Base-by-base conservation (phyloP, 1,140 invertebrate genomes). In the Teleopsis dalmanni region DNA sequence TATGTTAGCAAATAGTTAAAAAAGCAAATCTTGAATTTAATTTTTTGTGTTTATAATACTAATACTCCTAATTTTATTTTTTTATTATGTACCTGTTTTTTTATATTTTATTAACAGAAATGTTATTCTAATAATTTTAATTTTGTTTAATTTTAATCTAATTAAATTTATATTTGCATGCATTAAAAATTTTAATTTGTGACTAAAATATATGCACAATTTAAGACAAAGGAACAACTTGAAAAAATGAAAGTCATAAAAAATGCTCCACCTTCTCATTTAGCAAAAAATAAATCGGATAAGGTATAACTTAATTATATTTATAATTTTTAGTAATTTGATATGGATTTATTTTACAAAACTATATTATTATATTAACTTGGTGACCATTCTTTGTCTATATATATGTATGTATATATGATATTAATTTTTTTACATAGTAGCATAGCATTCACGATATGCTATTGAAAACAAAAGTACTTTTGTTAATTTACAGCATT, bases 201-300 rank as follows among this genome's bases (percentile, higher is more conserved):
- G 37, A 29, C 33, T 31, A 21, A 35, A 4, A 41, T 19, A 31
- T 19, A 42, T 29, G 36, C 21, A 37, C 18, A 3, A n/a, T 40
- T 31, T 22, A 58, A 69, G 65, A 66, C 59, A 35, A 69, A 69
- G 63, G 67, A 79, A 53, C 87, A 88, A 75, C 80, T 87, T 72
- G 79, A 82, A 65, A 78, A 83, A 61, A 80, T 90, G 74, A 78
- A 83, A 67, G 77, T 81, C 58, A 76, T 90, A 50, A 80, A 86
- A 67, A 81, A 85, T 76, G 86, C 85, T 43, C 85, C 85, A 56
- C 87, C 87, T 19, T 90, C 87, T 58, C 81, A 88, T 78, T 70
- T 85, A 70, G 79, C 80, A 70, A 90, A 83, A 80, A 88, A 81
- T 60, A 89, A 87, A 73, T 90, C 87, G 7, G 84, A 85, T 60